phyloP scores from a whole-genome alignment of 2,888 invertebrate species.

The Synanthedon andrenaeformis region DNA sequence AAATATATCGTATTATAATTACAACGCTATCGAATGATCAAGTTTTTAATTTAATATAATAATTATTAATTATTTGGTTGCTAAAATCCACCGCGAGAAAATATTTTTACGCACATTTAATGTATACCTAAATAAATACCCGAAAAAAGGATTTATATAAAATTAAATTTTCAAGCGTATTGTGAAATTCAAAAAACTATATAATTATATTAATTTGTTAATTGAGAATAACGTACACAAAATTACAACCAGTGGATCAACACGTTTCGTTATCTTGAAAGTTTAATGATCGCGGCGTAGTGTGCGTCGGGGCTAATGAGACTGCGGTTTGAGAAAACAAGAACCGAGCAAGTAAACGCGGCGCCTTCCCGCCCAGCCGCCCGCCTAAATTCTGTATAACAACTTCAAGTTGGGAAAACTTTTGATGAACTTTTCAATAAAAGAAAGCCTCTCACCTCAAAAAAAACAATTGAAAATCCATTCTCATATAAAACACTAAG shows the following conservation, averaged over 20 bases:
- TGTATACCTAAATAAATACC: no score
- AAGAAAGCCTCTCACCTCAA: constrained; percentile 5
- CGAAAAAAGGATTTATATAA: no score
- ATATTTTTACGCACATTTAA: no score
- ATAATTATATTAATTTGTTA: no score
- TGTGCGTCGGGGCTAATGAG: constrained; percentile 64
- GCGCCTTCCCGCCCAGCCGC: constrained; percentile 14
- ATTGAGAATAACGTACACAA: no score
- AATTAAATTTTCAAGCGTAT: no score
- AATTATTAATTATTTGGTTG: no score
- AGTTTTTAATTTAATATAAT: no score
- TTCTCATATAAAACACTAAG: constrained; percentile 29
- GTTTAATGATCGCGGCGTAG: constrained; percentile 55
- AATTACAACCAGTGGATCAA: background rate
- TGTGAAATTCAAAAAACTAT: no score
- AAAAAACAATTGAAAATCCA: constrained; percentile 4
- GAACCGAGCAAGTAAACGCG: constrained; percentile 30
- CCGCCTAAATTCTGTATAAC: constrained; percentile 20
- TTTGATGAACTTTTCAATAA: constrained; percentile 40
- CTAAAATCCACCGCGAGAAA: no score
- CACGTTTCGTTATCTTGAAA: constrained; percentile 38
- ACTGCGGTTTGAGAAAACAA: constrained; percentile 62
- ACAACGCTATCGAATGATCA: no score
- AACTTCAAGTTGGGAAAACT: constrained; percentile 9
- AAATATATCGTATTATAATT: no score